These are phyloP conservation scores for Frieseomelitta varia DNA, from an alignment of 1,140 invertebrate species.

Conservation along the genomic window DNA sequence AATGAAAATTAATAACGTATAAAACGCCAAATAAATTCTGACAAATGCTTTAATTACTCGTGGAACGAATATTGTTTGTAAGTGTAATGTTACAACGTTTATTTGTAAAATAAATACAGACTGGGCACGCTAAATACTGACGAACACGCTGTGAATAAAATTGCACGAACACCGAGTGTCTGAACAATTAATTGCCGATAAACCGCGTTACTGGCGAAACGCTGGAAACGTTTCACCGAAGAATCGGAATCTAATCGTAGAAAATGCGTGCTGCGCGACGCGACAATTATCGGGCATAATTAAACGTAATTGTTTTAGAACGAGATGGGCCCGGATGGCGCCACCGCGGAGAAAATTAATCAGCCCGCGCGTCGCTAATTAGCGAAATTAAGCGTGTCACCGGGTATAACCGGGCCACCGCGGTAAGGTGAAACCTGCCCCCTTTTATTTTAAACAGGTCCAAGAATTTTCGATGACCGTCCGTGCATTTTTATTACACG, in stretches of 20 bases:
- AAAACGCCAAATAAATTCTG: too few species aligned
- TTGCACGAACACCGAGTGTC: too few species aligned
- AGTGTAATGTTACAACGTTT: too few species aligned
- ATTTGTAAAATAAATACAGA: too few species aligned
- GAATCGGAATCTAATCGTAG: too few species aligned
- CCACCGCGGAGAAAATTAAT: constrained; percentile 12
- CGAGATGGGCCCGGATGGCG: background rate
- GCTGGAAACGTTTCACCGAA: background rate
- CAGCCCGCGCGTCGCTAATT: background rate
- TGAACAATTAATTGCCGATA: too few species aligned
- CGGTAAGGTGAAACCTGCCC: background rate
- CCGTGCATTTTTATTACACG: constrained; percentile 35
- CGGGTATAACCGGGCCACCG: background rate
- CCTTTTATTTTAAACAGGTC: constrained; percentile 7
- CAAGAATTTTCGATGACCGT: constrained; percentile 33
- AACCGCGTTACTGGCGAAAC: background rate
- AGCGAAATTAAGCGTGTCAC: constrained; percentile 35
- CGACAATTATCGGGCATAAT: constrained; percentile 10
- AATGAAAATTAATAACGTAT: too few species aligned
- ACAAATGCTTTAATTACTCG: background rate
- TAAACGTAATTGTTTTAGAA: constrained; percentile 24
- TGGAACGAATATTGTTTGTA: background rate
- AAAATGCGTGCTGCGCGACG: background rate
- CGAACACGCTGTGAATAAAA: too few species aligned
- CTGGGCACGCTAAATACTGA: too few species aligned